A percentile compares a stretch with the other conserved stretches of the same genome.
Evolutionary conservation across 2,113 vertebrate species (phyloP).

Genomic region (Gasterosteus aculeatus): DNA sequence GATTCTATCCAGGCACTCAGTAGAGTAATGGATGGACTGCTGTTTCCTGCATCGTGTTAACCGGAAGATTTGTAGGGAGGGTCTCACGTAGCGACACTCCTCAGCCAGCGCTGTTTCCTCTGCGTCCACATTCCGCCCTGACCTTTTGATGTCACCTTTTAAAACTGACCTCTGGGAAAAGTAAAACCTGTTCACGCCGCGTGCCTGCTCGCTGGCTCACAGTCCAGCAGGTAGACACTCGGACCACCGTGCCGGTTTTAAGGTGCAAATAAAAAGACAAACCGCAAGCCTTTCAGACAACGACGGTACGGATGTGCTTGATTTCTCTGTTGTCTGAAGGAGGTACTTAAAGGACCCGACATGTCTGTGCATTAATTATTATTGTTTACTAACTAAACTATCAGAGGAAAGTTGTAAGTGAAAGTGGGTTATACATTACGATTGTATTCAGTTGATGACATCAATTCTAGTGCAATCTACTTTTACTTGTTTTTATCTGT

Average conservation of each 20-base stretch:
- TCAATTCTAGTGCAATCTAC: too few species aligned
- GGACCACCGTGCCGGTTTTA: neutral
- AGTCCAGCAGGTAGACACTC: neutral
- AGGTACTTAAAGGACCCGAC: too few species aligned
- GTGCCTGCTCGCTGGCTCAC: slow-evolving; percentile 66
- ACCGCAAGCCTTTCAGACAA: neutral
- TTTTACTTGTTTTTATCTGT: neutral
- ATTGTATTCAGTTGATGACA: too few species aligned
- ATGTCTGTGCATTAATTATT: too few species aligned
- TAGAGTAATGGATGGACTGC: slow-evolving; percentile 37
- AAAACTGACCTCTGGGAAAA: slow-evolving; percentile 26
- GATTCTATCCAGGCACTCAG: slow-evolving; percentile 41
- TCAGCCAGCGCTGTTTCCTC: slow-evolving; percentile 39
- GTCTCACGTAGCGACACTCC: slow-evolving; percentile 38
- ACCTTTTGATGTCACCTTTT: slow-evolving; percentile 52
- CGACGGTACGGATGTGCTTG: too few species aligned
- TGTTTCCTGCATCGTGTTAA: slow-evolving; percentile 33
- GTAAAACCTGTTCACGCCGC: slow-evolving; percentile 35
- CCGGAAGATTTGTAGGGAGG: slow-evolving; percentile 25
- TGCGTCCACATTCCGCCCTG: slow-evolving; percentile 34
- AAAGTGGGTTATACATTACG: too few species aligned
- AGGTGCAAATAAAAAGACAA: neutral
- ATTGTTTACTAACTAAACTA: too few species aligned
- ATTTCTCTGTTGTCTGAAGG: too few species aligned
- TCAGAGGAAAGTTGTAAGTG: too few species aligned